Evolutionary conservation across 92 coral and sea anemone genomes (phyloP), one percentile per base, ranked within the genome.

Genomic region (Pocillopora grandis): DNA sequence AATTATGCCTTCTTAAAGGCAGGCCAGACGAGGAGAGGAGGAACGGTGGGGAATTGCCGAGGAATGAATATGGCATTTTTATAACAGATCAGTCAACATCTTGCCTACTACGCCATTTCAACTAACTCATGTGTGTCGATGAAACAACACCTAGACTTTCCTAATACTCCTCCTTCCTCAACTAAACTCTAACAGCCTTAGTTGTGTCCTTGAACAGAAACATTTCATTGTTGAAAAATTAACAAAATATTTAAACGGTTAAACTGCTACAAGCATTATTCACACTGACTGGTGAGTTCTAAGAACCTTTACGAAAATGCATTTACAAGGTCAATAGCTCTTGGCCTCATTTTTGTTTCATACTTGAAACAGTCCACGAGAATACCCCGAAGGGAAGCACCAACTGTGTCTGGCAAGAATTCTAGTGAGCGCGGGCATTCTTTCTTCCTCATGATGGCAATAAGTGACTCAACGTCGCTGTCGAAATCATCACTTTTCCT

Each of bases 241-340:
- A 64, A 18, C 68, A 64, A 64, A 64, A 64, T 23, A 18, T 64
- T 62, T 62, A 18, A 1, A n/a, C n/a, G n/a, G 27, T 64, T 23
- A 64, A 64, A 19, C 62, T 64, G 49, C 49, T 42, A 42, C 49
- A 8, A 21, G 31, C 37, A 66, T 66, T 9, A n/a, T 66, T 66
- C 37, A 66, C 37, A 66, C 36, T 42, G 36, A 9, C 14, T 66
- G 12, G 12, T 20, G 49, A 42, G 3, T 42, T 42, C 5, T 21
- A 66, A 58, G 4, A 66, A 66, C 79, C 68, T 60, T 70, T 33
- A 60, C 63, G 72, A 72, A 79, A 85, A 89, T 19, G 76, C 89
- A 76, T 72, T 75, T 58, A 89, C 89, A 68, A 89, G 31, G 89
- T 84, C 91, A 79, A 89, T 80, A 58, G 87, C 87, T 67, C 76